A percentile compares a stretch with the other conserved stretches of the same genome.
Conservation (phyloP, 2,888 invertebrate species). For the Plusia festucae region DNA sequence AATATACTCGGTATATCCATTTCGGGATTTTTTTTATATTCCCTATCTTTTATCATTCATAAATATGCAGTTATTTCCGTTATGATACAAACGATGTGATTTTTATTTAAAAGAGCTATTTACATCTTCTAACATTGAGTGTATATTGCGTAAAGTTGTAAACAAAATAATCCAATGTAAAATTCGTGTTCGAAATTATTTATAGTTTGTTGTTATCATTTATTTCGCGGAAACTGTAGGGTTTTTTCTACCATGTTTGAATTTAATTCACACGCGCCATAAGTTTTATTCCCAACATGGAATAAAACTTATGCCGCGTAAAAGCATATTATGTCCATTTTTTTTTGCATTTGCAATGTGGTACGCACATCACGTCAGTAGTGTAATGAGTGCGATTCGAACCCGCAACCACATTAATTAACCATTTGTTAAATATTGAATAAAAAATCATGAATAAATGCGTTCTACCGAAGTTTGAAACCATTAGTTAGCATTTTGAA, state of each 20-base stretch:
- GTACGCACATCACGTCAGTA: no score
- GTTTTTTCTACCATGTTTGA: background rate
- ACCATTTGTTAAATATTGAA: no score
- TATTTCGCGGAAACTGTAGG: background rate
- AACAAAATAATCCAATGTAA: background rate
- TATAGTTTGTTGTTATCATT: background rate
- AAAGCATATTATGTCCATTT: no score
- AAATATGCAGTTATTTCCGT: conserved; percentile 29
- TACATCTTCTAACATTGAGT: conserved; percentile 14
- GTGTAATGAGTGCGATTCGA: no score
- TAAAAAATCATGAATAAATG: no score
- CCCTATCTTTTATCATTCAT: conserved; percentile 34
- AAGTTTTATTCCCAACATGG: no score
- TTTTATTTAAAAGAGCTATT: conserved; percentile 42
- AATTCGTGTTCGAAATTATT: background rate
- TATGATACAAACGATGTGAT: conserved; percentile 23
- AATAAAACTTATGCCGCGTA: no score
- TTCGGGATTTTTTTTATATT: conserved; percentile 30
- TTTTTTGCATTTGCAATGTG: no score
- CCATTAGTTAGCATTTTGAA: no score
- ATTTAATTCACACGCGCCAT: no score
- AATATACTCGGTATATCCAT: conserved; percentile 32
- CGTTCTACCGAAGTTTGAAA: no score
- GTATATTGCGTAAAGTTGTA: conserved; percentile 21
- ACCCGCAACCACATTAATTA: no score